These are phyloP conservation scores for Erpetoichthys calabaricus DNA, from an alignment of 2,797 vertebrate genomes.

Conservation along the genomic window DNA sequence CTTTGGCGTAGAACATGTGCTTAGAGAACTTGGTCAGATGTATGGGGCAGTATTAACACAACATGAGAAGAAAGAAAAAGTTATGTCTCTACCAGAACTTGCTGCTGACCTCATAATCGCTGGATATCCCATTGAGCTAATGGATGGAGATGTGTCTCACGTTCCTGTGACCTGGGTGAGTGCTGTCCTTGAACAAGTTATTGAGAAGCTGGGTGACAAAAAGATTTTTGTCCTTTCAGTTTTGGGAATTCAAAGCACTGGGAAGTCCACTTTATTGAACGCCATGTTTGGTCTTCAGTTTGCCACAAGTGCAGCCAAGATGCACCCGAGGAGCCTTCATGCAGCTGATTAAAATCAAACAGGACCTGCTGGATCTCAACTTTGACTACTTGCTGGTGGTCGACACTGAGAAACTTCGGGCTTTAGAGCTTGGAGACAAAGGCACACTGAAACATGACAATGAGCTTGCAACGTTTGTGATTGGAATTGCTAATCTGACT, in stretches of 20 bases:
- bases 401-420: constrained; percentile 53
- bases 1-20: constrained; percentile 47
- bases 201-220: constrained; percentile 38
- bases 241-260: constrained; percentile 53
- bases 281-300: constrained; percentile 61
- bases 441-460: constrained; percentile 39
- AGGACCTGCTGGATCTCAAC: constrained; percentile 26
- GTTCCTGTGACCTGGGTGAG: constrained; percentile 47
- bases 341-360: constrained; percentile 41
- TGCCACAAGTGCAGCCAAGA: constrained; percentile 42
- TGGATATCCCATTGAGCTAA: constrained; percentile 50
- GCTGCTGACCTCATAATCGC: constrained; percentile 43
- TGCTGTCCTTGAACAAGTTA: constrained; percentile 42
- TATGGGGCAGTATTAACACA: constrained; percentile 38
- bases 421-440: constrained; percentile 33
- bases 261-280: constrained; percentile 58
- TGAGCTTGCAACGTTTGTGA: constrained; percentile 56
- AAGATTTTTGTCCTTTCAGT: constrained; percentile 53
- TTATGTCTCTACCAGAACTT: constrained; percentile 35
- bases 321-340: constrained; percentile 61
- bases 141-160: constrained; percentile 54
- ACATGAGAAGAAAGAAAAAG: background rate
- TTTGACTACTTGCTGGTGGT: constrained; percentile 44
- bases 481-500: constrained; percentile 54
- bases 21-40: constrained; percentile 50